Percentiles rank a stretch among this genome's conserved stretches.
phyloP scores from a whole-genome alignment of 1,140 invertebrate genomes.

The Pachyrhynchus sulphureomaculatus region DNA sequence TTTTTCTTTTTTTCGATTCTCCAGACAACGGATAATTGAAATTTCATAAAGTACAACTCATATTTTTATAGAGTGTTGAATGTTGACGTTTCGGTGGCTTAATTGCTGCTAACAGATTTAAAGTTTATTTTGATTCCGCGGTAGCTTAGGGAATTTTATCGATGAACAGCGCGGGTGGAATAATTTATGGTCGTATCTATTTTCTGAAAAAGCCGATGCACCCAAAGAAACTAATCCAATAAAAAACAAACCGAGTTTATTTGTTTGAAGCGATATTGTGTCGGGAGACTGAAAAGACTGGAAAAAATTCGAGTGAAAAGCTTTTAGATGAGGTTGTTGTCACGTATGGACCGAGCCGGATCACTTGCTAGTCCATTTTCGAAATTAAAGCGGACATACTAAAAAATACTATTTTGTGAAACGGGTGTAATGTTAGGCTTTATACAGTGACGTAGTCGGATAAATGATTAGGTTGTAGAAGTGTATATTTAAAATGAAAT shows the following conservation, averaged over 20 bases:
- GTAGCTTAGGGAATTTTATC: background rate
- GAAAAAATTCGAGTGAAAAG: slow-evolving; percentile 30
- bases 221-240: slow-evolving; percentile 24
- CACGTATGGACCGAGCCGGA: slow-evolving; percentile 23
- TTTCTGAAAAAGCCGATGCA: slow-evolving; percentile 16
- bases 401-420: slow-evolving; percentile 33
- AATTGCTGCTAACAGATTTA: too few relatives aligned
- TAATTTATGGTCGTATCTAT: slow-evolving; percentile 9
- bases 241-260: slow-evolving; percentile 22
- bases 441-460: too few relatives aligned
- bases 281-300: slow-evolving; percentile 3
- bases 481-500: too few relatives aligned
- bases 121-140: background rate
- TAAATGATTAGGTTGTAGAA: too few relatives aligned
- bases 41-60: background rate
- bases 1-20: slow-evolving; percentile 17
- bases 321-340: slow-evolving; percentile 40
- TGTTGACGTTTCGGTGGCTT: too few relatives aligned
- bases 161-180: background rate
- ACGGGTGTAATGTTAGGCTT: background rate
- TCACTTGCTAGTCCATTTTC: slow-evolving; percentile 47
- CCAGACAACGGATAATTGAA: background rate
- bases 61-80: too few relatives aligned
- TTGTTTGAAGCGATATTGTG: slow-evolving; percentile 19
- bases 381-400: slow-evolving; percentile 47